phyloP scores from a whole-genome alignment of 35 echinoderm and acorn worm species.

The Patiria miniata region DNA sequence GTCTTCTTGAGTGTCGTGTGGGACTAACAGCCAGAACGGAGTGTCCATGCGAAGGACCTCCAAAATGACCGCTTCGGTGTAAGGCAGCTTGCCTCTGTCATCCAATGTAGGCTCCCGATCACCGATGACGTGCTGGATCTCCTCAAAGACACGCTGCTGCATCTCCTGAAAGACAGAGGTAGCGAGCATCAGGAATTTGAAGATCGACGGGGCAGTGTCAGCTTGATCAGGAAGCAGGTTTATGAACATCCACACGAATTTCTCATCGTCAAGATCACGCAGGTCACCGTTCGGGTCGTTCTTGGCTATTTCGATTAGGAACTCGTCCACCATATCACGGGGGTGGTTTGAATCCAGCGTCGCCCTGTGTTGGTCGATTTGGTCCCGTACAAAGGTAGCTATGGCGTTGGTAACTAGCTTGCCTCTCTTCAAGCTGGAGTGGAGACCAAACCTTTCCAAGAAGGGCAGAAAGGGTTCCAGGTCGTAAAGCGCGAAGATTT shows the following conservation, averaged over 20 bases:
- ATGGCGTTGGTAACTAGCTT: not conserved
- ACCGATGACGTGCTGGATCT: conserved; percentile 25
- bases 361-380: not conserved
- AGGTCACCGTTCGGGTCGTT: not conserved
- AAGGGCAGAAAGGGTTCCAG: not conserved
- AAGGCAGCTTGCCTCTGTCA: conserved; percentile 34
- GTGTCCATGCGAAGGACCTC: conserved; percentile 28
- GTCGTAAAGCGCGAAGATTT: conserved; percentile 1
- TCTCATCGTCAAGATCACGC: not conserved
- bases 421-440: not conserved
- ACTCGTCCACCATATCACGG: not conserved
- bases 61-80: conserved; percentile 56
- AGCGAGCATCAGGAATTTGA: not conserved
- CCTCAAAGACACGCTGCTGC: conserved; percentile 1
- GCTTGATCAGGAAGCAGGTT: not conserved
- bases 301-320: not conserved
- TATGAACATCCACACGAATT: not conserved
- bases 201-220: not conserved
- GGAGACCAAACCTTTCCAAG: not conserved
- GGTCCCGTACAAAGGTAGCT: not conserved
- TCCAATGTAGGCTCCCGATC: conserved; percentile 28
- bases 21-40: conserved; percentile 14
- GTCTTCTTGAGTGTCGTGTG: conserved; percentile 17
- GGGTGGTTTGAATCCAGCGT: not conserved
- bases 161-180: not conserved